These are phyloP conservation scores for Coecobrya sp. DNA, from an alignment of 2,888 invertebrate genomes.

Conservation along the genomic window DNA sequence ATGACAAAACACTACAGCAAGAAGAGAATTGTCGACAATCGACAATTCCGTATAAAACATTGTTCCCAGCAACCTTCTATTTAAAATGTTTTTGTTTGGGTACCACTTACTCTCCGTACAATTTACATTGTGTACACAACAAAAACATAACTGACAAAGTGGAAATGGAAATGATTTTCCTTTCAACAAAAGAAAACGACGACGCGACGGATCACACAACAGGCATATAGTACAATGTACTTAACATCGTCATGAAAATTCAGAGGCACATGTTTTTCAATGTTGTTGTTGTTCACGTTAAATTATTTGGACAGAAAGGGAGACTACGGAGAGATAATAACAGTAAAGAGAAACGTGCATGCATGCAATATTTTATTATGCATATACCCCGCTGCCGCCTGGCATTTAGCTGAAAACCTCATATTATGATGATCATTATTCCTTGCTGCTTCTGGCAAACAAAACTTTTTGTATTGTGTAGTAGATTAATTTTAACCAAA, in stretches of 20 bases:
- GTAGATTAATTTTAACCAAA: slow-evolving; percentile 9
- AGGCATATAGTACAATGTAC: not conserved
- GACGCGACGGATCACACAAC: not conserved
- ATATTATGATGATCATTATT: slow-evolving; percentile 26
- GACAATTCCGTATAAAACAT: slow-evolving; percentile 41
- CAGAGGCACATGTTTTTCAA: slow-evolving; percentile 49
- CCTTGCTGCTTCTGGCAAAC: slow-evolving; percentile 30
- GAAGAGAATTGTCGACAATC: slow-evolving; percentile 25
- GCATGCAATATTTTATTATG: slow-evolving; percentile 60
- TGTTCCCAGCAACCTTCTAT: slow-evolving; percentile 46
- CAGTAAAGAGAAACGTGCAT: slow-evolving; percentile 70
- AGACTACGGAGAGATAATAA: slow-evolving; percentile 54
- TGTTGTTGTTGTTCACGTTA: slow-evolving; percentile 41
- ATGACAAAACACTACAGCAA: slow-evolving; percentile 20
- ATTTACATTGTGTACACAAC: slow-evolving; percentile 54
- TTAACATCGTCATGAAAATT: slow-evolving; percentile 18
- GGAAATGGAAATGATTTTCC: slow-evolving; percentile 67
- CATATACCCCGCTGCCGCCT: slow-evolving; percentile 3
- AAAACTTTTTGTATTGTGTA: slow-evolving; percentile 23
- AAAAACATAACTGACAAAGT: slow-evolving; percentile 51
- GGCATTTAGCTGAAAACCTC: slow-evolving; percentile 28
- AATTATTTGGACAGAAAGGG: slow-evolving; percentile 33
- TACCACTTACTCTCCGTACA: slow-evolving; percentile 17
- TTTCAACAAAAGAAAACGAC: slow-evolving; percentile 58
- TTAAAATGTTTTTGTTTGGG: not conserved